phyloP scores from a whole-genome alignment of 2,113 vertebrate species.

The Scomber scombrus region DNA sequence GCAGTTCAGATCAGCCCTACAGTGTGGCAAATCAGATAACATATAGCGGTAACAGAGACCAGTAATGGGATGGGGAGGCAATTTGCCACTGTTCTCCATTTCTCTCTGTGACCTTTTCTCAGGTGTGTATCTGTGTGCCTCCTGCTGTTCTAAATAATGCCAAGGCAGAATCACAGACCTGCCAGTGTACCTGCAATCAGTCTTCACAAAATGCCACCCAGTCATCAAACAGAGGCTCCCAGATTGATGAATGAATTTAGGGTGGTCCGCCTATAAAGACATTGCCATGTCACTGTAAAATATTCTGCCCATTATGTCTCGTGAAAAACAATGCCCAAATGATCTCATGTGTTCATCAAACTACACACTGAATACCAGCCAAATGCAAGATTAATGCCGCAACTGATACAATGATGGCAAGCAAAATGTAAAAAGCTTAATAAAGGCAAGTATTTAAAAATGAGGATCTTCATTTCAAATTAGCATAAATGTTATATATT shows the following conservation, averaged over 20 bases:
- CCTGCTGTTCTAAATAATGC: conserved; percentile 80
- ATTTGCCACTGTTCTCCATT: conserved; percentile 81
- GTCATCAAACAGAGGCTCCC: conserved; percentile 69
- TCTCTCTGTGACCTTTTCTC: conserved; percentile 84
- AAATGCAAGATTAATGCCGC: conserved; percentile 44
- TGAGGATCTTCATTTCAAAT: conserved; percentile 50
- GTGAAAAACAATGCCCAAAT: conserved; percentile 69
- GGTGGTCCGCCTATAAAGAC: conserved; percentile 73
- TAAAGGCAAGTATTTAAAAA: conserved; percentile 48
- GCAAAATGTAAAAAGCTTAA: conserved; percentile 33
- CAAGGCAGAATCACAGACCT: conserved; percentile 71
- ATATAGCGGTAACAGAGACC: conserved; percentile 59
- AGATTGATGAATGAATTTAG: conserved; percentile 81
- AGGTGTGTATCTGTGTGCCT: conserved; percentile 79
- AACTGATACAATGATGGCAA: conserved; percentile 16
- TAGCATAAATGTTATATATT: conserved; percentile 52
- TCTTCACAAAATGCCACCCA: conserved; percentile 76
- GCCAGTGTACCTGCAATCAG: conserved; percentile 73
- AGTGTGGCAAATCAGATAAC: conserved; percentile 59
- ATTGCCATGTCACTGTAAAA: conserved; percentile 71
- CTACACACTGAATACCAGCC: conserved; percentile 45
- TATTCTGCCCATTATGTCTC: conserved; percentile 75
- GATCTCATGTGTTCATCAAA: conserved; percentile 61
- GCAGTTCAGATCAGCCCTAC: conserved; percentile 47
- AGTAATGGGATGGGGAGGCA: conserved; percentile 78